Conservation (phyloP, 2,888 invertebrate genomes). For the Metallyticus violacea region DNA sequence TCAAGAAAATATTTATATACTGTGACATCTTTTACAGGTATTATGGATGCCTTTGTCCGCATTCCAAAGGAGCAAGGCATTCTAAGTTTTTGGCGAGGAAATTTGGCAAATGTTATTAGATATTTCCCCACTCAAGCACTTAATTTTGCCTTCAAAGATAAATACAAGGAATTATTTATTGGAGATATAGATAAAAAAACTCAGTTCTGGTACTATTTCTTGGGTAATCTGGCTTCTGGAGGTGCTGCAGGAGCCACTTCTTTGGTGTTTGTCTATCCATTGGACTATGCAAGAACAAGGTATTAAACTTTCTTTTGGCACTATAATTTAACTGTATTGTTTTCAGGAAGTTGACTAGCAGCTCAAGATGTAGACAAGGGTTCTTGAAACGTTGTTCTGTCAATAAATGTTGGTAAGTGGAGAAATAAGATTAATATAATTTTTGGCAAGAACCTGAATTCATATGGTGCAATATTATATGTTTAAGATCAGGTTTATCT, state of each 20-base stretch:
- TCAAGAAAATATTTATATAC: too few relatives aligned
- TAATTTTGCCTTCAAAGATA: slow-evolving; percentile 52
- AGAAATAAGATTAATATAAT: too few relatives aligned
- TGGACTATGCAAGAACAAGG: slow-evolving; percentile 54
- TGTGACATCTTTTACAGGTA: slow-evolving; percentile 41
- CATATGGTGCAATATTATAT: too few relatives aligned
- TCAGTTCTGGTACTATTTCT: slow-evolving; percentile 50
- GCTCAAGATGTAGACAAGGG: too few relatives aligned
- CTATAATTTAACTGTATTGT: not conserved
- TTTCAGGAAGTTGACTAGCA: not conserved
- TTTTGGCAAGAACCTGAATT: not conserved
- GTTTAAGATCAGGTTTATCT: too few relatives aligned
- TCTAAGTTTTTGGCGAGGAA: slow-evolving; percentile 50
- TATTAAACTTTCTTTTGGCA: slow-evolving; percentile 22
- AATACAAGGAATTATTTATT: slow-evolving; percentile 47
- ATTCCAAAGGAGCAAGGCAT: slow-evolving; percentile 46
- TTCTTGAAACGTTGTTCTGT: too few relatives aligned
- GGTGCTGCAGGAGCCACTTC: slow-evolving; percentile 55
- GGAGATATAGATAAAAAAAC: slow-evolving; percentile 53
- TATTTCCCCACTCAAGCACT: slow-evolving; percentile 51
- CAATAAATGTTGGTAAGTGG: too few relatives aligned
- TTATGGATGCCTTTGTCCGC: slow-evolving; percentile 46
- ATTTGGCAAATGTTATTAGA: slow-evolving; percentile 51
- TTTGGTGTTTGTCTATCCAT: slow-evolving; percentile 53
- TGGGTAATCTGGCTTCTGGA: slow-evolving; percentile 53